These are phyloP conservation scores for Polydrusus cervinus DNA, from an alignment of 2,888 invertebrate species.

Conservation along the genomic window DNA sequence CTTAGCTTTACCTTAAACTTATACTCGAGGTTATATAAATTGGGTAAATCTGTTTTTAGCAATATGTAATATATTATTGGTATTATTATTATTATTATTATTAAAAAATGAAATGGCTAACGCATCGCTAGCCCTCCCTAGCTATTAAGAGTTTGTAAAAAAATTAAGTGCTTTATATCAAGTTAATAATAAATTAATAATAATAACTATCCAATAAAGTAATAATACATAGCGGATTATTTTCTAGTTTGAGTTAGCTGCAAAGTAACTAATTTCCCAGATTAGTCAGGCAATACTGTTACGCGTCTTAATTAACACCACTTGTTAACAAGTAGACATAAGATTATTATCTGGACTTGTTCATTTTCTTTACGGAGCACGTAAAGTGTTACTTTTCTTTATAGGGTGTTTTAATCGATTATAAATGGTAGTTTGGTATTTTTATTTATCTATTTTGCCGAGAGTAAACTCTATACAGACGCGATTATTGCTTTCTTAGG, in stretches of 20 bases:
- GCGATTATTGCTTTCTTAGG: no score
- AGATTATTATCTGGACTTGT: slow-evolving; percentile 32
- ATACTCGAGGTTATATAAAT: no score
- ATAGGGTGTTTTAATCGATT: slow-evolving; percentile 26
- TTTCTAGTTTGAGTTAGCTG: slow-evolving; percentile 10
- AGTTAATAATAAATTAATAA: not conserved
- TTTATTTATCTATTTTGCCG: no score
- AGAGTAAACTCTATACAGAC: no score
- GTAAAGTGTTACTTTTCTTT: slow-evolving; percentile 18
- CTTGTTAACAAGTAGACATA: slow-evolving; percentile 17
- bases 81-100: no score
- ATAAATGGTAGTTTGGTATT: slow-evolving; percentile 7
- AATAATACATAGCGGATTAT: not conserved
- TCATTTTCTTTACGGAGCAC: slow-evolving; percentile 17
- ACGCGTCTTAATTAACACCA: slow-evolving; percentile 21
- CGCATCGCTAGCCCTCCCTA: no score
- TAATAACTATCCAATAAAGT: slow-evolving; percentile 3
- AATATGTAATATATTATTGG: no score
- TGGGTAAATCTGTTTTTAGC: no score
- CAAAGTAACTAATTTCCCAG: slow-evolving; percentile 17
- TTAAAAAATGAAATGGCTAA: no score
- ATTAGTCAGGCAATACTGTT: slow-evolving; percentile 28
- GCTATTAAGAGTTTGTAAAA: no score
- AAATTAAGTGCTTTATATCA: no score
- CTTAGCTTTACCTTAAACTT: no score